A percentile compares a stretch with the other conserved stretches of the same genome.
Conservation (phyloP, 2,888 invertebrate species). For the Heliconius cydno region DNA sequence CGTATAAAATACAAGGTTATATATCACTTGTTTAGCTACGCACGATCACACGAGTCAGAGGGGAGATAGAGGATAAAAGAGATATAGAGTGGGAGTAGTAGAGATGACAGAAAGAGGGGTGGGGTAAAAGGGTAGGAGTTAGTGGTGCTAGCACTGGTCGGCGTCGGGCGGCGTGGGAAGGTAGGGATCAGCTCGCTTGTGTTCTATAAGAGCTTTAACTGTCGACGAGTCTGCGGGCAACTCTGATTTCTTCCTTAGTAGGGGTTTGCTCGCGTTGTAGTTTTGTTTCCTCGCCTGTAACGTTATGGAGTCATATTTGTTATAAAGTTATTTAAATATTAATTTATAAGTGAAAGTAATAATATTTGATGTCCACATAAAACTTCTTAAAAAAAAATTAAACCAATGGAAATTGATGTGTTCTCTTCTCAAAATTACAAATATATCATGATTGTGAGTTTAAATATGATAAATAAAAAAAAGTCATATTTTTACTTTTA, state of each 20-base stretch:
- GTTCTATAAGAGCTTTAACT: constrained; percentile 94
- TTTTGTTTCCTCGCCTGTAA: constrained; percentile 83
- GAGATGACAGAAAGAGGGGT: not conserved
- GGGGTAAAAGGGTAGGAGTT: constrained; percentile 12
- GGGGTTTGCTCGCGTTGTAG: constrained; percentile 89
- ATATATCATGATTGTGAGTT: too few species aligned
- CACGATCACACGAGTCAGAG: constrained; percentile 3
- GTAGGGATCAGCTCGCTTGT: constrained; percentile 96
- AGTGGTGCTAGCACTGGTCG: constrained; percentile 90
- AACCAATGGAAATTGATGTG: too few species aligned
- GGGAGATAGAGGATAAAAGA: not conserved
- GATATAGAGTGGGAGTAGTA: not conserved
- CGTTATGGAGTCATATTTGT: not conserved
- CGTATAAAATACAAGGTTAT: constrained; percentile 21
- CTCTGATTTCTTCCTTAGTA: constrained; percentile 97
- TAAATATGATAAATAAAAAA: too few species aligned
- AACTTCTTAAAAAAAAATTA: too few species aligned
- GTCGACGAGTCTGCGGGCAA: constrained; percentile 96
- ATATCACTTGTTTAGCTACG: constrained; percentile 21
- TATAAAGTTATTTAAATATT: too few species aligned
- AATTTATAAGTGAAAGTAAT: too few species aligned
- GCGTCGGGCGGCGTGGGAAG: constrained; percentile 91
- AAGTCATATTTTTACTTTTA: too few species aligned
- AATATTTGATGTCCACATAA: too few species aligned
- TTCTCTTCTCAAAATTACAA: too few species aligned